Base-by-base conservation (phyloP, 2,113 vertebrate genomes). In the Anhinga rufa region DNA sequence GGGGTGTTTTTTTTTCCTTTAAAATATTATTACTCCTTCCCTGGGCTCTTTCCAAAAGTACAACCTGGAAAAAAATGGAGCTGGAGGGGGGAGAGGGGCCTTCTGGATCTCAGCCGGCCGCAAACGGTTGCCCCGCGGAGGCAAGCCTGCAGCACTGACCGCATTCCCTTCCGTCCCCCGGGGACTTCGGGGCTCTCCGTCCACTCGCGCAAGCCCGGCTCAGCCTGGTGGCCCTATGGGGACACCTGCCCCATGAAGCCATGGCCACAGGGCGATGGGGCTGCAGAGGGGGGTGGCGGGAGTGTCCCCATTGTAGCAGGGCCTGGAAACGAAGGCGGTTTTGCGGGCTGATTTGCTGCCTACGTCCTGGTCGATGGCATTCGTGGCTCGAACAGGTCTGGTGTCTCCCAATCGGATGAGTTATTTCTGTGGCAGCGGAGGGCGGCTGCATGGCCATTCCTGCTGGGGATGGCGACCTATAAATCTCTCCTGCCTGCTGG, bases 11-110 rank as follows among this genome's bases (percentile, higher is more conserved):
- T 32, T n/a, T 60, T 40, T 71, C 76, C 58, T 65, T 92, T 77
- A 42, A 42, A 90, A 86, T 91, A 84, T 86, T 83, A 84, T 97
- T 95, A 86, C 51, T 95, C 36, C 49, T 92, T 92, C 71, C 62
- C 81, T 93, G 95, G 83, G 66, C 40, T 55, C 42, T 72, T 91
- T 97, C 96, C 95, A 95, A 42, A 90, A 83, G 71, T 88, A 88
- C 55, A 96, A 95, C 93, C 96, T 94, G 93, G 72, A 93, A 82
- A 88, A 90, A 91, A 84, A 21, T 12, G 3, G 83, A 94, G 78
- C 91, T 95, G 49, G 49, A 78, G 54, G 46, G 28, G 62, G 4
- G 19, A 81, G 66, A 89, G 74, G 86, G 86, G 78, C 81, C 76
- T 61, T 90, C 92, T 81, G 77, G 88, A 90, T 69, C 65, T 70